Percentiles rank a stretch among this genome's conserved stretches.
These are phyloP conservation scores for Loris lydekkerianus DNA, from an alignment of 2,797 vertebrate genomes.

Conservation along the genomic window DNA sequence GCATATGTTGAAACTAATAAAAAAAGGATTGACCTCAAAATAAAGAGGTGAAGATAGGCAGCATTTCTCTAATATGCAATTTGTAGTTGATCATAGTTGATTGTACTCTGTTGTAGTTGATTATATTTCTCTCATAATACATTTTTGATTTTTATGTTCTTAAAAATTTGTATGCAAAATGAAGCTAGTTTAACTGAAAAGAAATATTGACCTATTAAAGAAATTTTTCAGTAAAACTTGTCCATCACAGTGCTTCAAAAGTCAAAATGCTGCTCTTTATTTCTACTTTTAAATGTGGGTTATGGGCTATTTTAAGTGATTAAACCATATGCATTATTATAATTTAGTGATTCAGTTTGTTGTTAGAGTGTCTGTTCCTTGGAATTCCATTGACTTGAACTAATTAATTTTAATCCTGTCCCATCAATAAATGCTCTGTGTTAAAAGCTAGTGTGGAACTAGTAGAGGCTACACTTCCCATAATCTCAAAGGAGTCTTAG, in stretches of 20 bases:
- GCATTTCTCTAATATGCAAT: constrained; percentile 31
- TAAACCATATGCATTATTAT: constrained; percentile 37
- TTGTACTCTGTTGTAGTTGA: neutral
- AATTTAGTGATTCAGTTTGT: constrained; percentile 64
- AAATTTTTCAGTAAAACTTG: constrained; percentile 48
- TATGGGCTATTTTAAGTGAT: constrained; percentile 46
- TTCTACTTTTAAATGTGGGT: constrained; percentile 58
- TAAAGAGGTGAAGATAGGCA: constrained; percentile 29
- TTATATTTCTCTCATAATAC: neutral
- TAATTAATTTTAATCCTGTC: constrained; percentile 53
- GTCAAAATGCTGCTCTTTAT: constrained; percentile 41
- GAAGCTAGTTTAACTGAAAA: constrained; percentile 58
- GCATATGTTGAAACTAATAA: constrained; percentile 42
- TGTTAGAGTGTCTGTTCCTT: constrained; percentile 34
- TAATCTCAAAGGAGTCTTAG: constrained; percentile 31
- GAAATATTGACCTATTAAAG: constrained; percentile 14
- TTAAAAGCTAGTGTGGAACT: constrained; percentile 17
- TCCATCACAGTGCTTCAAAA: constrained; percentile 50
- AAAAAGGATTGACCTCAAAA: constrained; percentile 26
- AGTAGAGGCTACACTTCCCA: neutral
- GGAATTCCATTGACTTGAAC: constrained; percentile 57
- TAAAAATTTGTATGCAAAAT: neutral
- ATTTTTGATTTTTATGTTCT: neutral
- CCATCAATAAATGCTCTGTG: constrained; percentile 55
- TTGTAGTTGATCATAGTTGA: neutral